These are phyloP conservation scores for Cremastinae sp. DNA, from an alignment of 2,888 invertebrate species.

Conservation along the genomic window DNA sequence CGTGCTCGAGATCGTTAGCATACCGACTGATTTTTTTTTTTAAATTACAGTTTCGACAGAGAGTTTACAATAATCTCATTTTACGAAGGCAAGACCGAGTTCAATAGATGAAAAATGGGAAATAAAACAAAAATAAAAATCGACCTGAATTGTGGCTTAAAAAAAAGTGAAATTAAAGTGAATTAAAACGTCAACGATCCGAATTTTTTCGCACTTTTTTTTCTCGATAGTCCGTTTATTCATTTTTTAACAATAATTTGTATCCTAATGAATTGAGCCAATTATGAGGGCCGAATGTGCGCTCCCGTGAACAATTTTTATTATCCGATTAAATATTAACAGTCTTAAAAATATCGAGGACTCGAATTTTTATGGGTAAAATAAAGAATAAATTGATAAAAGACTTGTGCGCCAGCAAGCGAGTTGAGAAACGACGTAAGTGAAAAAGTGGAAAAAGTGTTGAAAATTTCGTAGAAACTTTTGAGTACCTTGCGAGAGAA, in stretches of 20 bases:
- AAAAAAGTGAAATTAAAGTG: conserved; percentile 36
- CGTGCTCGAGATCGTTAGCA: conserved; percentile 62
- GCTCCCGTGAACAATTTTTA: conserved; percentile 51
- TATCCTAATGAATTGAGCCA: conserved; percentile 75
- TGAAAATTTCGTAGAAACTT: conserved; percentile 41
- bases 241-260: conserved; percentile 63
- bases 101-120: conserved; percentile 24
- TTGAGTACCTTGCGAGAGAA: conserved; percentile 55
- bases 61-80: conserved; percentile 70
- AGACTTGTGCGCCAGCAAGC: conserved; percentile 41
- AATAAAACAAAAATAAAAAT: conserved; percentile 40
- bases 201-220: conserved; percentile 33
- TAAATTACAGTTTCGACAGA: conserved; percentile 35
- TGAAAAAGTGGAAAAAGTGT: conserved; percentile 21
- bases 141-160: conserved; percentile 26
- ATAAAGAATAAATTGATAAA: conserved; percentile 6
- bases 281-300: conserved; percentile 69
- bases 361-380: conserved; percentile 2
- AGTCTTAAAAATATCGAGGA: conserved; percentile 51
- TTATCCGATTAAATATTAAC: conserved; percentile 35
- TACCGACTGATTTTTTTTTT: conserved; percentile 53
- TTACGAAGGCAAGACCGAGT: conserved; percentile 75
- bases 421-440: conserved; percentile 1
- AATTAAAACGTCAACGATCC: conserved; percentile 67
- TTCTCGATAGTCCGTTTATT: conserved; percentile 8